A percentile compares a stretch with the other conserved stretches of the same genome.
These are phyloP conservation scores for Apodemia hepburni DNA, from an alignment of 2,888 invertebrate species.

Conservation along the genomic window DNA sequence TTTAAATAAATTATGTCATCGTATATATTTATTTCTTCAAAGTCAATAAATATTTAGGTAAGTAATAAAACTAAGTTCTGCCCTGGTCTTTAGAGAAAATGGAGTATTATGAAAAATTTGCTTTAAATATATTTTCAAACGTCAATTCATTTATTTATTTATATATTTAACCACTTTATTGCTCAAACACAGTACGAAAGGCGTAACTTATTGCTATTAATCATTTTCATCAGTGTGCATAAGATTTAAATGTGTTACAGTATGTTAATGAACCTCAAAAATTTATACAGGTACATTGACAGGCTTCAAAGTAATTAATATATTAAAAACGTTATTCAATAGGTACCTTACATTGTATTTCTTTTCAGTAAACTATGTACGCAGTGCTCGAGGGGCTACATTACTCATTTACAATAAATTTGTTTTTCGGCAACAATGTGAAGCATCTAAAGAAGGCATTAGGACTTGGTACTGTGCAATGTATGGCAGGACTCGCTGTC, in stretches of 20 bases:
- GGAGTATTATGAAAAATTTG: too few relatives aligned
- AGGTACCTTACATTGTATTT: not conserved
- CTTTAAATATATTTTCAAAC: too few relatives aligned
- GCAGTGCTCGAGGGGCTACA: conserved; percentile 7
- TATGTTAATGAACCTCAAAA: not conserved
- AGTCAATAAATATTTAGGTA: too few relatives aligned
- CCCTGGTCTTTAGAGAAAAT: too few relatives aligned
- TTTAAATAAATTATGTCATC: too few relatives aligned
- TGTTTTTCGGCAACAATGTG: conserved; percentile 10
- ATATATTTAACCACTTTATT: too few relatives aligned
- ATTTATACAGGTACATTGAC: not conserved
- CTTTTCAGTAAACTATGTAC: conserved; percentile 11
- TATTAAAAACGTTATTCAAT: not conserved
- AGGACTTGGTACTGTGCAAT: conserved; percentile 13
- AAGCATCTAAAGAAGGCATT: conserved; percentile 13
- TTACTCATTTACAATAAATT: conserved; percentile 13
- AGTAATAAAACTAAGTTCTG: too few relatives aligned
- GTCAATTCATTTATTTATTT: too few relatives aligned
- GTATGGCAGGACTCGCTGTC: conserved; percentile 8
- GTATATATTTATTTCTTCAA: too few relatives aligned
- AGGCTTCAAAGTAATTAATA: not conserved
- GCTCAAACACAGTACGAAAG: too few relatives aligned
- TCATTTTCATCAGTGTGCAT: too few relatives aligned
- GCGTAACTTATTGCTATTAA: too few relatives aligned
- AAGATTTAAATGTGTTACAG: not conserved